Evolutionary conservation across 2,797 vertebrate species (phyloP).

Genomic region (Anolis apletophallus): DNA sequence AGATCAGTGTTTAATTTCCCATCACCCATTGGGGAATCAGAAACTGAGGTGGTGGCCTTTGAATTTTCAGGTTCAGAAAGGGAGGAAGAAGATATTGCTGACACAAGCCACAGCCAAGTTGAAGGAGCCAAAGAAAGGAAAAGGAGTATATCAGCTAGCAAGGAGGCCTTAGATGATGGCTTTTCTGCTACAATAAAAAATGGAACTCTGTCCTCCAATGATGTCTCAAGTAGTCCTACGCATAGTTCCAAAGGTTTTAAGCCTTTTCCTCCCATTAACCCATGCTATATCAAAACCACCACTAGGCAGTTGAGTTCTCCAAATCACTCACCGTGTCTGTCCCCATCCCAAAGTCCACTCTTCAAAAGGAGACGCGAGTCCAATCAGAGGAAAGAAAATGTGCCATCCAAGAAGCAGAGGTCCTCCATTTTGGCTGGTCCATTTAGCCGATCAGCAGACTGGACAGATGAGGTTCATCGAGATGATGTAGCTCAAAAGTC

Average conservation of each 20-base stretch:
- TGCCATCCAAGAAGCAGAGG: slow-evolving; percentile 75
- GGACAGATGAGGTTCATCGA: slow-evolving; percentile 87
- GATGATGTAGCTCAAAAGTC: slow-evolving; percentile 57
- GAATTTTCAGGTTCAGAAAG: slow-evolving; percentile 38
- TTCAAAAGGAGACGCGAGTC: slow-evolving; percentile 80
- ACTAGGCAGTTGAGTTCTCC: slow-evolving; percentile 93
- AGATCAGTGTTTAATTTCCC: slow-evolving; percentile 35
- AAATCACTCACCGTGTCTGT: slow-evolving; percentile 85
- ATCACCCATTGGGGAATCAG: slow-evolving; percentile 36
- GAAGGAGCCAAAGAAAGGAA: slow-evolving; percentile 61
- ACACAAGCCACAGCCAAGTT: slow-evolving; percentile 22
- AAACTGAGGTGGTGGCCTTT: slow-evolving; percentile 50
- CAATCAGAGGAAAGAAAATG: slow-evolving; percentile 69
- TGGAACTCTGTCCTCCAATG: slow-evolving; percentile 66
- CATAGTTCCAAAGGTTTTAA: slow-evolving; percentile 81
- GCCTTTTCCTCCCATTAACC: slow-evolving; percentile 86
- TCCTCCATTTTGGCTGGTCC: slow-evolving; percentile 79
- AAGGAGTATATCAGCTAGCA: slow-evolving; percentile 29
- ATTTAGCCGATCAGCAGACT: slow-evolving; percentile 92
- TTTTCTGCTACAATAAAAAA: slow-evolving; percentile 56
- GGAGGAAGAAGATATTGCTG: slow-evolving; percentile 41
- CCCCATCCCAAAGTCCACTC: slow-evolving; percentile 88
- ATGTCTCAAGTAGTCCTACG: slow-evolving; percentile 74
- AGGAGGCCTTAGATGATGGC: slow-evolving; percentile 44
- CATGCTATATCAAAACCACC: slow-evolving; percentile 95